Percentiles rank a stretch among this genome's conserved stretches.
Conservation (phyloP, 2,797 vertebrate species). For the Gobio occitaniae region DNA sequence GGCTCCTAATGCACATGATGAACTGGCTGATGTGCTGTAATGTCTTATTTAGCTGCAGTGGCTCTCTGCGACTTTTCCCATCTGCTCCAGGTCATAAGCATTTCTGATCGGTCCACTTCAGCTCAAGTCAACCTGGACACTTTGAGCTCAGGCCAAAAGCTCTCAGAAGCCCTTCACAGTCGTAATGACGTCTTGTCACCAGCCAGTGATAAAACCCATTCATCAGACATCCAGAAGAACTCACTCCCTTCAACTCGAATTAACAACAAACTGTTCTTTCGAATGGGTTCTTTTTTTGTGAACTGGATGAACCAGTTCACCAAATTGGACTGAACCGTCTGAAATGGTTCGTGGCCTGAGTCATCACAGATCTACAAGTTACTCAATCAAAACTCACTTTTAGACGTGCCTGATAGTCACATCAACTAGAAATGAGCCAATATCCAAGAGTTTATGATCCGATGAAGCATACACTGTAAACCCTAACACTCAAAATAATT, state of each 20-base stretch:
- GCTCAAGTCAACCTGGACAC: background rate
- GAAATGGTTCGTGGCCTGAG: background rate
- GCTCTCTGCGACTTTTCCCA: constrained; percentile 23
- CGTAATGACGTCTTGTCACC: constrained; percentile 19
- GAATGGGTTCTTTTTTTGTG: background rate
- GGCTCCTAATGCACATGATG: constrained; percentile 25
- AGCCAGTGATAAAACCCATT: constrained; percentile 25
- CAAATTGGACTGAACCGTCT: background rate
- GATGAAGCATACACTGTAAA: too few species aligned
- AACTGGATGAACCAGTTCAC: background rate
- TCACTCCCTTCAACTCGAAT: background rate
- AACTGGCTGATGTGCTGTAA: constrained; percentile 45
- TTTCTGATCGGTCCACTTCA: constrained; percentile 19
- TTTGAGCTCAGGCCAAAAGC: constrained; percentile 31
- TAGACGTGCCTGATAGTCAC: background rate
- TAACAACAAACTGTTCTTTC: background rate
- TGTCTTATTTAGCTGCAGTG: constrained; percentile 13
- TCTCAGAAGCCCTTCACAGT: background rate
- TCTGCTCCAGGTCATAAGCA: constrained; percentile 29
- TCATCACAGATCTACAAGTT: background rate
- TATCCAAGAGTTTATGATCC: background rate
- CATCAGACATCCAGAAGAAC: background rate
- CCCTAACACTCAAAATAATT: too few species aligned
- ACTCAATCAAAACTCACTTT: background rate
- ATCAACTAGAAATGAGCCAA: background rate